Percentiles rank a stretch among this genome's conserved stretches.
Conservation (phyloP, 2,888 invertebrate species). For the Drosophila kambysellisi region DNA sequence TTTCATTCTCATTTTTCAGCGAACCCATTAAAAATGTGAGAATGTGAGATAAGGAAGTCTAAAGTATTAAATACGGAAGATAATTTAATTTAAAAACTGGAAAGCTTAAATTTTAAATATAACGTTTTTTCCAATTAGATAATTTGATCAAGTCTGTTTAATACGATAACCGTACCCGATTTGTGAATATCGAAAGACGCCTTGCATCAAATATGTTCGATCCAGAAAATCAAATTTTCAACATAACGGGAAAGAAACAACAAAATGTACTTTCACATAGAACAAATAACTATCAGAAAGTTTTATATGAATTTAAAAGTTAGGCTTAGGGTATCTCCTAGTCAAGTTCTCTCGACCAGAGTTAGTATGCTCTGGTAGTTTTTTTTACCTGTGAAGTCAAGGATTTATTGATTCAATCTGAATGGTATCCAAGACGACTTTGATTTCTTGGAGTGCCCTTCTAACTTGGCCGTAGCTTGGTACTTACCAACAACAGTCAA, state of each 20-base stretch:
- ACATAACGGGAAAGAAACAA: too few relatives aligned
- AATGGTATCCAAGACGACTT: not conserved
- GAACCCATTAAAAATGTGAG: not conserved
- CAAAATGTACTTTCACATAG: too few relatives aligned
- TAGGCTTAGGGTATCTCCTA: not conserved
- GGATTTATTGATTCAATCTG: not conserved
- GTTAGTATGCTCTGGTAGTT: not conserved
- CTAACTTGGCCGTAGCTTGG: not conserved
- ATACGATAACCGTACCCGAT: not conserved
- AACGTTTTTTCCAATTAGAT: not conserved
- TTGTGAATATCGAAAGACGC: not conserved
- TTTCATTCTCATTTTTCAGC: not conserved
- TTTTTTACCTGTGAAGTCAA: not conserved
- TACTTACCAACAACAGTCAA: constrained; percentile 95
- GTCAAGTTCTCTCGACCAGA: not conserved
- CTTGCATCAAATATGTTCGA: not conserved
- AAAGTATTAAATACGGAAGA: not conserved
- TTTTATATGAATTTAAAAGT: not conserved
- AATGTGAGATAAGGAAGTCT: not conserved
- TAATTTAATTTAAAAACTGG: not conserved
- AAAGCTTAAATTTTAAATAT: not conserved
- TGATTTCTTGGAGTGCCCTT: not conserved
- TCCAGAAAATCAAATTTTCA: too few relatives aligned
- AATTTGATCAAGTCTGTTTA: not conserved
- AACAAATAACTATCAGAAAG: not conserved